Conservation (phyloP, 2,888 invertebrate genomes). For the Gari tellinella region DNA sequence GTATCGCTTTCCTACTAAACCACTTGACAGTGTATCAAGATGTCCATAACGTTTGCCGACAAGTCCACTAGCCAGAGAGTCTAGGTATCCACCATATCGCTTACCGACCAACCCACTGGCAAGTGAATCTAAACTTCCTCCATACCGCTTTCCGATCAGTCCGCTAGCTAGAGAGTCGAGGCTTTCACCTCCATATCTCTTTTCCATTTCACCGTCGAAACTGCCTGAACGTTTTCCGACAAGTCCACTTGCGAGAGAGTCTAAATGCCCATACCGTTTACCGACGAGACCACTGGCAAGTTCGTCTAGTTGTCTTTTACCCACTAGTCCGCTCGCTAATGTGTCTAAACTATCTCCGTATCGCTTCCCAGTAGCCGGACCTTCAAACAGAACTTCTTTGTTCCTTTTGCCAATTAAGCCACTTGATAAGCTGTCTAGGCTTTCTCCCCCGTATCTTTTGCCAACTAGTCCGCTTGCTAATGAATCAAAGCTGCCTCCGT, state of each 20-base stretch:
- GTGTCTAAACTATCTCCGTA: conserved; percentile 9
- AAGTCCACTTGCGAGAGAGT: conserved; percentile 31
- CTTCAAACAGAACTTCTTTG: neutral
- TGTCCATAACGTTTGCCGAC: conserved; percentile 6
- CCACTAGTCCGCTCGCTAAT: conserved; percentile 12
- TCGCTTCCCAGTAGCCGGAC: conserved; percentile 1
- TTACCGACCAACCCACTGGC: conserved; percentile 1
- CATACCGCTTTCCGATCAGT: conserved; percentile 3
- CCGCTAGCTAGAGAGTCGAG: conserved; percentile 10
- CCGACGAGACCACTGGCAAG: conserved; percentile 30
- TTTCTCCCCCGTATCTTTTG: conserved; percentile 14
- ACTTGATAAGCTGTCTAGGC: conserved; percentile 3
- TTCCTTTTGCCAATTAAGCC: conserved; percentile 4
- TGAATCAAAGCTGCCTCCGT: conserved; percentile 4
- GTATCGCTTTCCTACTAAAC: conserved; percentile 3
- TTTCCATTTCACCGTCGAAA: conserved; percentile 22
- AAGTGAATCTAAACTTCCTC: conserved; percentile 1
- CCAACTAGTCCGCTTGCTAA: conserved; percentile 7
- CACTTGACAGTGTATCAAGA: conserved; percentile 9
- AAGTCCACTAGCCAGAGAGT: conserved; percentile 1
- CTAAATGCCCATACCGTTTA: conserved; percentile 34
- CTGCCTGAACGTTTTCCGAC: conserved; percentile 27
- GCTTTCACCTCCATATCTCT: conserved; percentile 11
- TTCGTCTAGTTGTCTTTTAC: conserved; percentile 21
- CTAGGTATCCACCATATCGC: neutral